Conservation (phyloP, 2,113 vertebrate genomes). For the Corythornis cristatus region DNA sequence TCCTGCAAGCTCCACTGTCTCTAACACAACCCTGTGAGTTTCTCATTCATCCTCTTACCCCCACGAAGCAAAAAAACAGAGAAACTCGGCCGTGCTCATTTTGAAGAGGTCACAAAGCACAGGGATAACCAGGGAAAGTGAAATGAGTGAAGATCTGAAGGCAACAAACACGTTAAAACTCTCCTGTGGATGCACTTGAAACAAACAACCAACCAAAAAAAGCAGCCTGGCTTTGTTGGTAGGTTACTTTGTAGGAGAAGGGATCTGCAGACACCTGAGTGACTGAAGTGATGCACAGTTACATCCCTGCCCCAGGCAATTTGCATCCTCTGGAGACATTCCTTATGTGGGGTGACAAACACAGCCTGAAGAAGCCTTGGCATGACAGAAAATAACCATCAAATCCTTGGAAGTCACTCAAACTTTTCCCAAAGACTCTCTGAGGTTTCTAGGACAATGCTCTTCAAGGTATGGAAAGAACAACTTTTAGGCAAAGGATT, state of each 20-base stretch:
- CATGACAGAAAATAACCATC: not conserved
- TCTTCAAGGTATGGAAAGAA: not conserved
- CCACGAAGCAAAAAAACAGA: not conserved
- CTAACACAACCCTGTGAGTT: not conserved
- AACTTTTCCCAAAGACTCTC: not conserved
- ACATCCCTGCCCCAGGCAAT: not conserved
- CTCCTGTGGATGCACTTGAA: not conserved
- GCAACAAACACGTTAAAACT: not conserved
- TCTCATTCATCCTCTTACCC: fast-evolving
- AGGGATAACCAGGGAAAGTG: not conserved
- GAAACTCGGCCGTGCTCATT: not conserved
- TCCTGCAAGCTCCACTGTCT: not conserved
- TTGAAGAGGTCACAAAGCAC: not conserved
- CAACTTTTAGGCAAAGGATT: not conserved
- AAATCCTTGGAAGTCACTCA: not conserved
- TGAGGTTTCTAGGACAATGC: not conserved
- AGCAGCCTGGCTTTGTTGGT: not conserved
- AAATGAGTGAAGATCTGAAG: not conserved
- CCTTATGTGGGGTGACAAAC: not conserved
- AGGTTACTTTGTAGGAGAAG: not conserved
- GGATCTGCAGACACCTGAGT: not conserved
- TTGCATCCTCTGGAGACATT: not conserved
- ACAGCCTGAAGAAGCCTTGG: not conserved
- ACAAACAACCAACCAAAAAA: not conserved
- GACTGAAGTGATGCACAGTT: not conserved